Evolutionary conservation across 2,888 invertebrate genomes (phyloP).

Genomic region (Brachycybe producta): DNA sequence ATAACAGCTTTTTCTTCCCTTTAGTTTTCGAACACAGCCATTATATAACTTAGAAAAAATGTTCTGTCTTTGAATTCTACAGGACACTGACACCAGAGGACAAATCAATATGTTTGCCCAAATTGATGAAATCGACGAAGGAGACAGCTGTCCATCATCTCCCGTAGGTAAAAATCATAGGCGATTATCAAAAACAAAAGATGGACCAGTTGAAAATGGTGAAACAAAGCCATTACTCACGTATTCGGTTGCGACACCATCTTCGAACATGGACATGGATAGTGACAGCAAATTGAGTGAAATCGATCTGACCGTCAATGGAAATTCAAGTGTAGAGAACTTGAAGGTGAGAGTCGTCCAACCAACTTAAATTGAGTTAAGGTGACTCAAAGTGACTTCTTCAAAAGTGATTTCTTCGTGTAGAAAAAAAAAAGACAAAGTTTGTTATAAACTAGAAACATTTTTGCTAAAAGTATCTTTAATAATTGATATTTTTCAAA

Average conservation of each 20-base stretch:
- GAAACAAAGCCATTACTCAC: slow-evolving; percentile 14
- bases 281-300: slow-evolving; percentile 7
- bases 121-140: slow-evolving; percentile 15
- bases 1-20: too few species aligned
- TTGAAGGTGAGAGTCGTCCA: slow-evolving; percentile 1
- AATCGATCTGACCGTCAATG: neutral
- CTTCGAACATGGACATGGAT: slow-evolving; percentile 1
- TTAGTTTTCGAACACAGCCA: too few species aligned
- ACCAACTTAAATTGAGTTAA: too few species aligned
- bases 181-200: neutral
- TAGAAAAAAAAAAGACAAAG: too few species aligned
- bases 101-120: slow-evolving; percentile 14
- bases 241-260: slow-evolving; percentile 6
- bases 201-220: slow-evolving; percentile 4
- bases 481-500: too few species aligned
- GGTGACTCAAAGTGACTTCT: too few species aligned
- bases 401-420: too few species aligned
- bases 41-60: too few species aligned
- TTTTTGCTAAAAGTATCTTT: too few species aligned
- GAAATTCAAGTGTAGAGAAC: neutral
- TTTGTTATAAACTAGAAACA: too few species aligned
- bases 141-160: slow-evolving; percentile 4
- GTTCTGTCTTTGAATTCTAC: neutral
- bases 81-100: slow-evolving; percentile 10
- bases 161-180: neutral